A percentile compares a stretch with the other conserved stretches of the same genome.
Evolutionary conservation across 2,113 vertebrate genomes (phyloP).

Genomic region (Melanostigma gelatinosum): DNA sequence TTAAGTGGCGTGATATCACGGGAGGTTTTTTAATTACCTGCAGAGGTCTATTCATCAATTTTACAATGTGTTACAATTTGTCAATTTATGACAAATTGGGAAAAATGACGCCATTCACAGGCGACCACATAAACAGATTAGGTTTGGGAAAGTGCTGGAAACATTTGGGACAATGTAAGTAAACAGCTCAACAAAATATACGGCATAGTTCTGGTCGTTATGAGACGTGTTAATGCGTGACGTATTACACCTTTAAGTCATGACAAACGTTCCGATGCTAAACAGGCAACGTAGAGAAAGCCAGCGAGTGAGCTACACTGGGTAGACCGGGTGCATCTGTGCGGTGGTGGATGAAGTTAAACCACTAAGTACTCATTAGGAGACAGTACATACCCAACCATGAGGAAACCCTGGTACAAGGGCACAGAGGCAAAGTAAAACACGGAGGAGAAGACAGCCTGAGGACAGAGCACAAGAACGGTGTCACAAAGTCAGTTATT

Average conservation of each 20-base stretch:
- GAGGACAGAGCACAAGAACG: constrained; percentile 22
- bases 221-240: not conserved
- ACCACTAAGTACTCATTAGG: not conserved
- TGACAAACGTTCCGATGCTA: not conserved
- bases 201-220: not conserved
- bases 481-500: not conserved
- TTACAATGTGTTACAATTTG: too few species aligned
- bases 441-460: constrained; percentile 98
- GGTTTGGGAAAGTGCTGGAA: not conserved
- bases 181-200: not conserved
- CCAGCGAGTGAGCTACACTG: not conserved
- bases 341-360: not conserved
- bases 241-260: not conserved
- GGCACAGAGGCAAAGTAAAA: constrained; percentile 99
- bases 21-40: not conserved
- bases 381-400: constrained; percentile 91
- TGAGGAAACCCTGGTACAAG: constrained; percentile 98
- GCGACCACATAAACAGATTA: not conserved
- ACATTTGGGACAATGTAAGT: not conserved
- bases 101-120: too few species aligned
- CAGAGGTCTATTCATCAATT: not conserved
- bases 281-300: not conserved
- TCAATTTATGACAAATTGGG: too few species aligned
- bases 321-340: not conserved
- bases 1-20: not conserved